Evolutionary conservation across 2,888 invertebrate species (phyloP), one percentile per base, ranked within the genome.

Genomic region (Oscheius sp.): DNA sequence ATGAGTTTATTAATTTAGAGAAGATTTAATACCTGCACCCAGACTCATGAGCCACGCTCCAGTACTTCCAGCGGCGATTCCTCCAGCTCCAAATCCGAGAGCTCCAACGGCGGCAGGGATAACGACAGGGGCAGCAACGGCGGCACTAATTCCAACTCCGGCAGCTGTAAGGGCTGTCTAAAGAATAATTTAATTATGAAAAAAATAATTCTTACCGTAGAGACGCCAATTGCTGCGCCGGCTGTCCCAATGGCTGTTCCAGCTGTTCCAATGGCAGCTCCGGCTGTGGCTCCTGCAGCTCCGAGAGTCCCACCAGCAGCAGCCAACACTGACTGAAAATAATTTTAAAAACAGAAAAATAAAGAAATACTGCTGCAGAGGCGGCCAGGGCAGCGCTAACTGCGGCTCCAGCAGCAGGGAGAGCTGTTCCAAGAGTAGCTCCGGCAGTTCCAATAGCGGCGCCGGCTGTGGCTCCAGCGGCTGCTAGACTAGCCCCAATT

Each of bases 31-130:
- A 35, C 35, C 35, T 29, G 6, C 58, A 7, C 41, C 41, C 13
- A 12, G 23, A 43, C 25, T 25, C 61, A 61, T 61, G 41, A 61
- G 18, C 23, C 35, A 35, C 18, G 61, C 61, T 41, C 43, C 61
- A 41, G 13, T 18, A 35, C 43, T 43, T 1, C 61, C 61, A 6
- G 45, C 43, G 23, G 61, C 45, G 12, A 61, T 43, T 43, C 61
- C 61, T 7, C 29, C 61, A 18, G 61, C 6, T 41, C 43, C 61
- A 35, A 61, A 61, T 1, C 61, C 61, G 5, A 43, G 18, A 41
- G 43, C 61, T 61, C 61, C 61, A 23, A 29, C 61, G n/a, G 61
- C 61, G 41, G 61, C 61, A 1, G 61, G 61, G 41, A 61, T 61
- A 18, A 43, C n/a, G 12, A 43, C 18, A 16, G 61, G 43, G 23